phyloP scores from a whole-genome alignment of 1,140 invertebrate genomes.

The Triops cancriformis region DNA sequence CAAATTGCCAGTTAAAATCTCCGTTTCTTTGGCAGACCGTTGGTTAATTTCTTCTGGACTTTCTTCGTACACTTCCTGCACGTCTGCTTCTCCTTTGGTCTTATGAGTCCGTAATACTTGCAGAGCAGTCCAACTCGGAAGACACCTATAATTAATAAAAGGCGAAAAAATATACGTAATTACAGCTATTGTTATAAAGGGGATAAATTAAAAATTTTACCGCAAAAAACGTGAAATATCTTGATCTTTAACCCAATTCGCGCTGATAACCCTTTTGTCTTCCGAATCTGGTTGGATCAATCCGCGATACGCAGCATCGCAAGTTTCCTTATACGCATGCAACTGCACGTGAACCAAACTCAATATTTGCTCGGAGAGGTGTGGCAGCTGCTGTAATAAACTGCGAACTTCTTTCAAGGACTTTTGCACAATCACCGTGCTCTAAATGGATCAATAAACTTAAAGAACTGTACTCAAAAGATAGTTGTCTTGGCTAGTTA shows the following conservation, averaged over 20 bases:
- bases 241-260: constrained; percentile 86
- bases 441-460: constrained; percentile 40
- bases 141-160: constrained; percentile 50
- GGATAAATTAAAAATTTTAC: constrained; percentile 42
- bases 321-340: constrained; percentile 64
- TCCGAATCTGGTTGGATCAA: constrained; percentile 72
- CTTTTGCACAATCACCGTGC: constrained; percentile 60
- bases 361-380: constrained; percentile 59
- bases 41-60: constrained; percentile 67
- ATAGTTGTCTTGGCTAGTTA: no score
- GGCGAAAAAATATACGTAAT: no score
- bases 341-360: constrained; percentile 59
- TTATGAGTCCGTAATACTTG: constrained; percentile 43
- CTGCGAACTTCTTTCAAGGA: constrained; percentile 58
- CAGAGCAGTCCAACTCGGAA: constrained; percentile 72
- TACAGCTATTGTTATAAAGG: constrained; percentile 17
- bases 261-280: constrained; percentile 71
- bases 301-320: constrained; percentile 60
- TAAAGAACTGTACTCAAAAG: no score
- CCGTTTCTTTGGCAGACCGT: constrained; percentile 77
- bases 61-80: constrained; percentile 49
- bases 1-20: constrained; percentile 80
- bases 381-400: constrained; percentile 60
- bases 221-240: constrained; percentile 85
- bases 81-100: constrained; percentile 25